phyloP scores from a whole-genome alignment of 2,113 vertebrate species.

The Cygnus buccinator region DNA sequence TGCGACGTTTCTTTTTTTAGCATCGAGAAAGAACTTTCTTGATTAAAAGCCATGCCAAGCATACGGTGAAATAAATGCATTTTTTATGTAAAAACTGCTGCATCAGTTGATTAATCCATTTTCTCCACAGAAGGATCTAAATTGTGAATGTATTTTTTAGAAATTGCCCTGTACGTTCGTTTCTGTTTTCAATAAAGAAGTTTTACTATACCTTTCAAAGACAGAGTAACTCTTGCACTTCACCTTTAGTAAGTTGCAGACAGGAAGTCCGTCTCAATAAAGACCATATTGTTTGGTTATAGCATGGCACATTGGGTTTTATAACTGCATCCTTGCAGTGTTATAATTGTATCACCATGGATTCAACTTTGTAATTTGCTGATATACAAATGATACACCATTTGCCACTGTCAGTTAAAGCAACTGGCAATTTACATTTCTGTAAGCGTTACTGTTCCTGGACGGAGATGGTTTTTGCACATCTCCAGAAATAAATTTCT shows the following conservation, averaged over 20 bases:
- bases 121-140: neutral
- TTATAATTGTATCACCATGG: conserved; percentile 33
- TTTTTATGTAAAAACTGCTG: neutral
- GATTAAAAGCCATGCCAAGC: neutral
- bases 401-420: neutral
- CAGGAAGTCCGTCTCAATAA: conserved; percentile 81
- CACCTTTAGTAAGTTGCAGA: conserved; percentile 74
- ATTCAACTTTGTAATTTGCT: conserved; percentile 38
- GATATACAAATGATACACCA: neutral
- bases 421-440: neutral
- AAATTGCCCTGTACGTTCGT: conserved; percentile 66
- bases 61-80: neutral
- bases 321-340: conserved; percentile 48
- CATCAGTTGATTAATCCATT: neutral
- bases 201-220: conserved; percentile 81
- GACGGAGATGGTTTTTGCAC: neutral
- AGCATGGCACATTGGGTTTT: conserved; percentile 60
- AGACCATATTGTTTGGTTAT: conserved; percentile 78
- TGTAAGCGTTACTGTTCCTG: neutral
- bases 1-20: neutral
- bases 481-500: neutral
- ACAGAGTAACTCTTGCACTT: conserved; percentile 73
- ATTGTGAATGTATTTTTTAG: neutral
- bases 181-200: conserved; percentile 80
- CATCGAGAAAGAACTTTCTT: neutral